Evolutionary conservation across 2,888 invertebrate species (phyloP), one percentile per base, ranked within the genome.

Genomic region (Euphydryas editha): DNA sequence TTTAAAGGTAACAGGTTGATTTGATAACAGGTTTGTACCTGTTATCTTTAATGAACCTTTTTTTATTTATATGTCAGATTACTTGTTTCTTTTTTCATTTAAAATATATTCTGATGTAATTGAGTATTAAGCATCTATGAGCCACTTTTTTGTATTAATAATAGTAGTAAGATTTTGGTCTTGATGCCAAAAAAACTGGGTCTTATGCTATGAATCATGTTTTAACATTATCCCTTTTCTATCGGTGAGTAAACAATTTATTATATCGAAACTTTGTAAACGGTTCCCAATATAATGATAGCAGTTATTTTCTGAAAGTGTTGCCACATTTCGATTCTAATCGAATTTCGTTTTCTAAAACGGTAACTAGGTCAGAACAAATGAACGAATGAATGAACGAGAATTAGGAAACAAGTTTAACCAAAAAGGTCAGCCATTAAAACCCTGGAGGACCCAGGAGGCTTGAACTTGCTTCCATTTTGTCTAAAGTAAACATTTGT

Each of bases 341-440:
- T 69, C 42, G 65, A 69, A 72, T 72, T 62, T 60, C 61, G 65
- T 67, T 67, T 62, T 65, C 59, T 66, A 66, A 67, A 67, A 62
- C 65, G 63, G 67, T 60, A 69, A 69, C 61, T 71, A 62, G 72
- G 69, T 72, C 71, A 71, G 62, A 54, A 59, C 59, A 59, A n/a
- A n/a, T n/a, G n/a, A n/a, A n/a, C n/a, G n/a, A n/a, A n/a, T n/a
- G n/a, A n/a, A n/a, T n/a, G n/a, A n/a, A n/a, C n/a, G n/a, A n/a
- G n/a, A 71, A 73, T 69, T 58, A 73, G 60, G 68, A 51, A 64
- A 62, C 37, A 59, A 64, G 66, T 68, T 72, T 65, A 8, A 54
- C 24, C 42, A 58, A 58, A 64, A 64, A 64, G 71, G 69, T 64
- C 59, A 56, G 67, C 55, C 30, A 67, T 67, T 67, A 65, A 55